These are phyloP conservation scores for Charanyca ferruginea DNA, from an alignment of 2,888 invertebrate species.

Conservation along the genomic window DNA sequence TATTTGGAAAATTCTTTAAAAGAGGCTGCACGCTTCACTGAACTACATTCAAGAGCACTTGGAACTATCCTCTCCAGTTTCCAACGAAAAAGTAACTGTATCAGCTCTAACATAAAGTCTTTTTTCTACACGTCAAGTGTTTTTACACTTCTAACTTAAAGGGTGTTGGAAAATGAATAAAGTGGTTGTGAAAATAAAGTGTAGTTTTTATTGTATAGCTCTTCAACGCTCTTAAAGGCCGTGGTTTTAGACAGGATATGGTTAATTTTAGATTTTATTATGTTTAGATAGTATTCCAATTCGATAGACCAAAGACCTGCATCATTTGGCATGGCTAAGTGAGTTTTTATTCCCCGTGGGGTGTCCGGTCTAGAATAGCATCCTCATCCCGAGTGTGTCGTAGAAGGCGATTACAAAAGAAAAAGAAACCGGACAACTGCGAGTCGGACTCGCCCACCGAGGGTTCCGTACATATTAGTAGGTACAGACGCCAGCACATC, in stretches of 20 bases:
- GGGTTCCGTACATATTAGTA: too few relatives aligned
- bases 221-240: slow-evolving; percentile 41
- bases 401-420: too few relatives aligned
- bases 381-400: too few relatives aligned
- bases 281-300: slow-evolving; percentile 13
- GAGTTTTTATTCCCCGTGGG: too few relatives aligned
- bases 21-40: slow-evolving; percentile 47
- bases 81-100: slow-evolving; percentile 19
- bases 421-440: too few relatives aligned
- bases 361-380: too few relatives aligned
- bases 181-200: fast-evolving
- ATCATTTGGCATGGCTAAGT: background rate
- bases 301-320: background rate
- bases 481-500: too few relatives aligned
- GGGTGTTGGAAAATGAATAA: background rate
- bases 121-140: background rate
- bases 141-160: background rate
- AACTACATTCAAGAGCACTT: slow-evolving; percentile 48
- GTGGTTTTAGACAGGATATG: slow-evolving; percentile 46
- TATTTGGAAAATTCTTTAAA: slow-evolving; percentile 62
- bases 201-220: background rate
- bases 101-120: fast-evolving
- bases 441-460: too few relatives aligned
- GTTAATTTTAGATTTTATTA: slow-evolving; percentile 52
- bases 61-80: slow-evolving; percentile 23